Evolutionary conservation across 2,888 invertebrate genomes (phyloP).

Genomic region (Scaeva pyrastri): DNA sequence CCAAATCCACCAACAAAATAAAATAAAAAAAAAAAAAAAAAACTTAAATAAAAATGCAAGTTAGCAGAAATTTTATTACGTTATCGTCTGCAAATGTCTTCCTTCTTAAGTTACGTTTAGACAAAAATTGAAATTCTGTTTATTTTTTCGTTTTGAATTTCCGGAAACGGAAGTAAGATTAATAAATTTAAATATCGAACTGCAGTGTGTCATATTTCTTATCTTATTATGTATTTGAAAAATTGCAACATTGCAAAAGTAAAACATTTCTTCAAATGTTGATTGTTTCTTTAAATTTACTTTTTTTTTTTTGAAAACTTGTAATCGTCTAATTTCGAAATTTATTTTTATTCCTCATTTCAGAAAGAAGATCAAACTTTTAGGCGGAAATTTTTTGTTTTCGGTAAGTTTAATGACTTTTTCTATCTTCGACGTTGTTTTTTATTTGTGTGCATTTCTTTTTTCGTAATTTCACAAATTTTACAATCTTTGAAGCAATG

Average conservation of each 20-base stretch:
- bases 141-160: not conserved
- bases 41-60: not conserved
- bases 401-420: constrained; percentile 74
- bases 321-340: not conserved
- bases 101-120: constrained; percentile 16
- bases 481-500: not conserved
- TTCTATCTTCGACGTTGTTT: not conserved
- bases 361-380: constrained; percentile 70
- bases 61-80: constrained; percentile 58
- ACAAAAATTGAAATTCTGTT: not conserved
- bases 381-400: constrained; percentile 70
- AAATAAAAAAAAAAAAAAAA: not conserved
- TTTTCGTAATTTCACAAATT: not conserved
- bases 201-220: not conserved
- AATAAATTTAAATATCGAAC: not conserved
- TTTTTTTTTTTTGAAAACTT: not conserved
- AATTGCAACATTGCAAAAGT: not conserved
- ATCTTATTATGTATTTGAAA: not conserved
- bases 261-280: no score
- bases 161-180: constrained; percentile 11
- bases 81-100: constrained; percentile 66
- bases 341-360: constrained; percentile 30
- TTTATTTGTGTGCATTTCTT: not conserved
- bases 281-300: no score
- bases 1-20: no score